Conservation (phyloP, 2,797 vertebrate genomes). For the Hybognathus amarus region DNA sequence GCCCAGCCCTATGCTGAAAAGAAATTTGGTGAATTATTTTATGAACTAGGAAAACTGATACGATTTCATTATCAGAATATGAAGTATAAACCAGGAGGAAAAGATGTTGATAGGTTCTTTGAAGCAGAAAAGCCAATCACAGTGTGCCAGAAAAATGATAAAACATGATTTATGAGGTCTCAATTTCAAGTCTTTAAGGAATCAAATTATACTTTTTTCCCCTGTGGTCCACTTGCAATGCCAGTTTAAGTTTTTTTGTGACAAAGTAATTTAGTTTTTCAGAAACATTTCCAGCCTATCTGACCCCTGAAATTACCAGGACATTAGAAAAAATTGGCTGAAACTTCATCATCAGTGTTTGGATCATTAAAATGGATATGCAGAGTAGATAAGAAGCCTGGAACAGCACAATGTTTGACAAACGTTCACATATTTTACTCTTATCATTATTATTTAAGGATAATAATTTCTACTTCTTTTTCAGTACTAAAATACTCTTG, state of each 20-base stretch:
- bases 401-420: neutral
- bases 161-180: neutral
- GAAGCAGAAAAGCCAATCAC: neutral
- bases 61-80: slow-evolving; percentile 5
- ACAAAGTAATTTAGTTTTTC: neutral
- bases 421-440: neutral
- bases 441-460: neutral
- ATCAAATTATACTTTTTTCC: neutral
- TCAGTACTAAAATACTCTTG: neutral
- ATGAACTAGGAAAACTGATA: slow-evolving; percentile 13
- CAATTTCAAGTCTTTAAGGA: neutral
- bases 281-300: neutral
- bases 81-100: neutral
- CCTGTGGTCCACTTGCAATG: neutral
- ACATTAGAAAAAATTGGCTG: neutral
- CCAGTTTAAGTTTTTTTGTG: neutral
- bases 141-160: slow-evolving; percentile 13
- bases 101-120: neutral
- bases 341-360: neutral
- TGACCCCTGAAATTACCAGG: neutral
- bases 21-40: neutral
- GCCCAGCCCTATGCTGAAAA: neutral
- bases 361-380: neutral
- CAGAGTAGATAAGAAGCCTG: neutral
- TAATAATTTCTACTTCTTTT: neutral